Evolutionary conservation across 2,888 invertebrate genomes (phyloP), one percentile per base, ranked within the genome.

Genomic region (Plutella xylostella): DNA sequence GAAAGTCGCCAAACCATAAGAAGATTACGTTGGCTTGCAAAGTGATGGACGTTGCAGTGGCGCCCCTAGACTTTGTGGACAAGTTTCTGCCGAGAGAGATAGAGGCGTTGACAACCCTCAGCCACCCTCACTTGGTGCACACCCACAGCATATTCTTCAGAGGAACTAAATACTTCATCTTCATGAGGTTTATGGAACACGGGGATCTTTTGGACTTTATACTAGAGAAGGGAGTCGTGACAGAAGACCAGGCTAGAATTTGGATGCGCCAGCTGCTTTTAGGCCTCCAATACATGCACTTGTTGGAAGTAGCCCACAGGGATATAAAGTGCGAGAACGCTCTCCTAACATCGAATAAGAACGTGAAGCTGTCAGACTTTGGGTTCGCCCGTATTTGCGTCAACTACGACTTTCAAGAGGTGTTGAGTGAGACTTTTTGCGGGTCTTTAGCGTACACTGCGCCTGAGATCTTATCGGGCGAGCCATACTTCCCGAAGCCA

Each of bases 401-500:
- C 15, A 78, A 85, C 51, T 70, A 72, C 40, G 65, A 66, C 45
- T 59, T 70, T 34, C 71, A 63, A 45, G 75, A 82, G 21, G 66
- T 89, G 14, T 74, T 88, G 42, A 93, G 93, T 57, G 88, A 90
- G 56, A 94, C 94, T 0, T 94, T 91, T 65, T 95, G 94, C 62
- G 95, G 94, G 0, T 93, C 93, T 0, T 73, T 94, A 15, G 93
- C 93, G 0, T 96, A 96, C 61, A 94, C 92, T 0, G 92, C 95
- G 0, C 94, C 95, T 0, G 95, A 96, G 75, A 90, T 96, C 48
- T 76, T 95, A n/a, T 87, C 89, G 52, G 93, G 92, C 0, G 75
- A 86, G 3, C 89, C 91, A 0, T 92, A 92, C 61, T 86, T 85
- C 54, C 90, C 92, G 0, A 90, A 90, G 70, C 85, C 88, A 4